These are phyloP conservation scores for Pharmacophagus antenor DNA, from an alignment of 2,888 invertebrate species.

Conservation along the genomic window DNA sequence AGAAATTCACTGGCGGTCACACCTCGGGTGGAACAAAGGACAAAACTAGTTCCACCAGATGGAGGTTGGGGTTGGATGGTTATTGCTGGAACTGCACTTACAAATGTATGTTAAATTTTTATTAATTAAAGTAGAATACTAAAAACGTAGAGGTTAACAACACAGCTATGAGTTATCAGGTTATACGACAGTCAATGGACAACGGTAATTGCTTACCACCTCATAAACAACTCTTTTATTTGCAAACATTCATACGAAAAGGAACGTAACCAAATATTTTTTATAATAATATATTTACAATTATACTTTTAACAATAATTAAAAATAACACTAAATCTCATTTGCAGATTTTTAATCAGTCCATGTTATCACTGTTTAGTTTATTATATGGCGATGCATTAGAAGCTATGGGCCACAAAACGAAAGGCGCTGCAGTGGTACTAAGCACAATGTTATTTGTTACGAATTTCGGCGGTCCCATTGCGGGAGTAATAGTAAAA, in stretches of 20 bases:
- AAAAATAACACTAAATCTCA: not conserved
- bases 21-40: conserved; percentile 54
- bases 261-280: no score
- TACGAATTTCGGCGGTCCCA: conserved; percentile 84
- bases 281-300: not conserved
- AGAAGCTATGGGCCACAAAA: conserved; percentile 82
- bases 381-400: conserved; percentile 85
- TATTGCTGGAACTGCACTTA: conserved; percentile 82
- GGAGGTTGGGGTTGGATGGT: conserved; percentile 90
- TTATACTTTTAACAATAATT: not conserved
- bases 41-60: conserved; percentile 80
- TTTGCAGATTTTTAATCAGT: conserved; percentile 85
- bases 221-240: no score
- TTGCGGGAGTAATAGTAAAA: conserved; percentile 85
- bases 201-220: no score
- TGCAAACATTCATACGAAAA: no score
- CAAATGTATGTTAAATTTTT: conserved; percentile 81
- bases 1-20: conserved; percentile 46
- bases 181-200: no score
- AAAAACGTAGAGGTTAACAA: no score
- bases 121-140: no score
- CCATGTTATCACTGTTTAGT: conserved; percentile 85
- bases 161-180: no score
- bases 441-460: conserved; percentile 84
- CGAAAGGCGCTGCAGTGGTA: conserved; percentile 84